Percentiles rank a stretch among this genome's conserved stretches.
phyloP scores from a whole-genome alignment of 2,113 vertebrate genomes.

The Puma concolor region DNA sequence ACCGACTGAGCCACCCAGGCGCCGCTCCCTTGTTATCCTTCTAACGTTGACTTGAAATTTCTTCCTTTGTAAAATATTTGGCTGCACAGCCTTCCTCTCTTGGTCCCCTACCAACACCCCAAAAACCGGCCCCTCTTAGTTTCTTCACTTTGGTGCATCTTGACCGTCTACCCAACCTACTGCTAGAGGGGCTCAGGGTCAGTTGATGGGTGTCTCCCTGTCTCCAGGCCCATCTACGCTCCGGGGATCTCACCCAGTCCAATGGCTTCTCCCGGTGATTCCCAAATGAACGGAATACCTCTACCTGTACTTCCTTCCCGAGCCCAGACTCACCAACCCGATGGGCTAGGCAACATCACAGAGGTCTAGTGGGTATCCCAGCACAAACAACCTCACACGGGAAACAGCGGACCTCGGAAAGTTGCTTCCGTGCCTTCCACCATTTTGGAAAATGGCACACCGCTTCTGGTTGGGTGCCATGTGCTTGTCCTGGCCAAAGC shows the following conservation, averaged over 20 bases:
- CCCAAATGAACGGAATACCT: not conserved
- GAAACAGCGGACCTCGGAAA: not conserved
- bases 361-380: too few species aligned
- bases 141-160: too few species aligned
- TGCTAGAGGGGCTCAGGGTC: not conserved
- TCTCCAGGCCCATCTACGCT: too few species aligned
- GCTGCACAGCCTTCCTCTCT: not conserved
- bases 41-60: not conserved
- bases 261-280: too few species aligned
- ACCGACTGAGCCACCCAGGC: too few species aligned
- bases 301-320: too few species aligned
- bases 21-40: not conserved
- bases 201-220: not conserved
- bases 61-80: not conserved
- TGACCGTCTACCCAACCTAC: not conserved
- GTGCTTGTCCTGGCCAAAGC: not conserved
- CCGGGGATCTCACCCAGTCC: not conserved
- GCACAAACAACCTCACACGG: too few species aligned
- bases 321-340: not conserved
- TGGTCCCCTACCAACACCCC: not conserved
- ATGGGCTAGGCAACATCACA: not conserved
- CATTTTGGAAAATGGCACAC: not conserved
- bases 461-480: not conserved
- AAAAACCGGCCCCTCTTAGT: rapidly evolving
- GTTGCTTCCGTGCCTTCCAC: not conserved